Evolutionary conservation across 2,888 invertebrate species (phyloP).

Genomic region (Sminthurides aquaticus): DNA sequence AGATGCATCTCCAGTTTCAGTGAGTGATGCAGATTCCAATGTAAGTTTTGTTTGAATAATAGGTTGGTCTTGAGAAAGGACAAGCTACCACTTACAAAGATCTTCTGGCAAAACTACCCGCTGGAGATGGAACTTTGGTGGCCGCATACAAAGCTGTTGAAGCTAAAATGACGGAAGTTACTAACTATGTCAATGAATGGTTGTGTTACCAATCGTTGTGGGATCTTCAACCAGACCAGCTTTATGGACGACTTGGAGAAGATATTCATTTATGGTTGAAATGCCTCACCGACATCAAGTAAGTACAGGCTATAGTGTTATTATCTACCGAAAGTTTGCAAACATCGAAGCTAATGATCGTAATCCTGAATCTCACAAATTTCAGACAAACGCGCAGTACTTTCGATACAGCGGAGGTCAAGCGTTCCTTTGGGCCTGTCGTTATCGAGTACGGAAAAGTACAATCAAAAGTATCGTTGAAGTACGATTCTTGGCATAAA

Average conservation of each 20-base stretch:
- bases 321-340: too few species aligned
- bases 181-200: constrained; percentile 94
- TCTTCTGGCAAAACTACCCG: constrained; percentile 83
- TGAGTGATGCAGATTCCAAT: too few species aligned
- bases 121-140: constrained; percentile 71
- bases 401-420: constrained; percentile 96
- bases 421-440: constrained; percentile 92
- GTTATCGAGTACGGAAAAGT: constrained; percentile 98
- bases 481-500: constrained; percentile 99
- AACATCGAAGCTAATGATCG: too few species aligned
- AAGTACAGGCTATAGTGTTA: too few species aligned
- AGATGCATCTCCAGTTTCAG: neutral
- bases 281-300: constrained; percentile 95
- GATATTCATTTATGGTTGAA: constrained; percentile 95
- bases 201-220: constrained; percentile 93
- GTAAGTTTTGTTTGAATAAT: too few species aligned
- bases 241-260: constrained; percentile 87
- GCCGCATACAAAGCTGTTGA: constrained; percentile 88
- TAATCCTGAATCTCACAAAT: too few species aligned
- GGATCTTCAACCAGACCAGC: constrained; percentile 94
- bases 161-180: constrained; percentile 74
- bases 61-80: constrained; percentile 87
- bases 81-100: constrained; percentile 88
- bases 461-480: constrained; percentile 96
- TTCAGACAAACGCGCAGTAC: constrained; percentile 85